Evolutionary conservation across 2,797 vertebrate genomes (phyloP).

Genomic region (Heteromormyrus szaboi): DNA sequence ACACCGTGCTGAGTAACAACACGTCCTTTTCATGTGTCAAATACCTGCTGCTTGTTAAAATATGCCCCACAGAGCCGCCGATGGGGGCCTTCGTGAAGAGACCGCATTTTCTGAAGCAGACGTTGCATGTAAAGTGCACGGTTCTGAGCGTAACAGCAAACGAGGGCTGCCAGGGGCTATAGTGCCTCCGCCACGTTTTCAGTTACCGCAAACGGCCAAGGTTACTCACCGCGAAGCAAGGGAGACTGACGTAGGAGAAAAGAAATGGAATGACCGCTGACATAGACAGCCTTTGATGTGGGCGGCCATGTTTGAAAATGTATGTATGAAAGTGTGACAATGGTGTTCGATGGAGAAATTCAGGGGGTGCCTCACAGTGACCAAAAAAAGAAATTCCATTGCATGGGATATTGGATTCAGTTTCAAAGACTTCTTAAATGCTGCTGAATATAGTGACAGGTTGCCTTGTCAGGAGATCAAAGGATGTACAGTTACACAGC

Average conservation of each 20-base stretch:
- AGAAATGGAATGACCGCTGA: not conserved
- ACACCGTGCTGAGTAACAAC: not conserved
- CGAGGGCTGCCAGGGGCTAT: not conserved
- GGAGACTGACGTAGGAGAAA: not conserved
- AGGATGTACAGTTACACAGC: not conserved
- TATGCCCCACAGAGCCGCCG: not conserved
- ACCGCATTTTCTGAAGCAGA: not conserved
- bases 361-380: not conserved
- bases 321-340: not conserved
- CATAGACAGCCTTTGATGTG: not conserved
- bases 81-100: not conserved
- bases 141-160: not conserved
- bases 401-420: not conserved
- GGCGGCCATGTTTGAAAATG: not conserved
- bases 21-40: not conserved
- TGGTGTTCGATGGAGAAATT: not conserved
- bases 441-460: not conserved
- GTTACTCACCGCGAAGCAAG: not conserved
- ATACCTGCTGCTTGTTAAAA: not conserved
- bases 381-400: not conserved
- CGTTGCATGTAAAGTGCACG: not conserved
- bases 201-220: not conserved
- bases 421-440: not conserved
- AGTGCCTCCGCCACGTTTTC: not conserved
- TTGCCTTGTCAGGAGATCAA: not conserved